Evolutionary conservation across 2,888 invertebrate species (phyloP).

Genomic region (Oscheius sp.): DNA sequence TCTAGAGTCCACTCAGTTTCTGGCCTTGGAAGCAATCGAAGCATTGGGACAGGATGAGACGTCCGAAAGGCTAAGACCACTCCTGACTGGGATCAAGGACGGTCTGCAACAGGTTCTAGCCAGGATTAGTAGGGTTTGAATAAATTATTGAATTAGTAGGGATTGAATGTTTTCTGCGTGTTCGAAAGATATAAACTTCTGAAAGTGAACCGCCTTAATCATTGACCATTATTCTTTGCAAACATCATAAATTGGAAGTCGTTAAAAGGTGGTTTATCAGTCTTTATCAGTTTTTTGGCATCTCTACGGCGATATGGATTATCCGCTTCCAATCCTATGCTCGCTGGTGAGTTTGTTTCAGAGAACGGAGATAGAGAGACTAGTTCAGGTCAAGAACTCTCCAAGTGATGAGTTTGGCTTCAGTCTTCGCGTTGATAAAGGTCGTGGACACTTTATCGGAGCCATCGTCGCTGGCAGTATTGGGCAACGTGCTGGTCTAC

Average conservation of each 20-base stretch:
- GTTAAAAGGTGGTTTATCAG: too few relatives aligned
- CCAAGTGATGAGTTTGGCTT: conserved; percentile 96
- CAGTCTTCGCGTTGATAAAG: conserved; percentile 95
- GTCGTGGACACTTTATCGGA: conserved; percentile 75
- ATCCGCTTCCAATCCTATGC: conserved; percentile 47
- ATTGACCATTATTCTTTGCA: too few relatives aligned
- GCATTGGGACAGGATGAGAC: conserved; percentile 16
- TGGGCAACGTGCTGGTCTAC: conserved; percentile 78
- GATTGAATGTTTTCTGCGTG: too few relatives aligned
- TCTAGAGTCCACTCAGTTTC: conserved; percentile 16
- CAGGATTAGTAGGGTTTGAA: conserved; percentile 1
- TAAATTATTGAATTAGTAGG: background rate
- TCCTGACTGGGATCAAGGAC: conserved; percentile 7
- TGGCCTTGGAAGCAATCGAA: background rate
- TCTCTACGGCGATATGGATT: conserved; percentile 41
- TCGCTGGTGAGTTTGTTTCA: conserved; percentile 40
- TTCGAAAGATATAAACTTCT: too few relatives aligned
- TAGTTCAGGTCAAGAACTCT: conserved; percentile 51
- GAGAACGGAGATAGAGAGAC: background rate
- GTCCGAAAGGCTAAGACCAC: conserved; percentile 7
- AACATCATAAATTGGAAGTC: too few relatives aligned
- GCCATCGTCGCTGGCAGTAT: conserved; percentile 84
- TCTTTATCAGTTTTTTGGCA: conserved; percentile 12
- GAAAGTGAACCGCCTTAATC: too few relatives aligned
- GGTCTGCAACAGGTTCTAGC: background rate